Percentiles rank a stretch among this genome's conserved stretches.
These are phyloP conservation scores for Pseudochaenichthys georgianus DNA, from an alignment of 2,797 vertebrate genomes.

Conservation along the genomic window DNA sequence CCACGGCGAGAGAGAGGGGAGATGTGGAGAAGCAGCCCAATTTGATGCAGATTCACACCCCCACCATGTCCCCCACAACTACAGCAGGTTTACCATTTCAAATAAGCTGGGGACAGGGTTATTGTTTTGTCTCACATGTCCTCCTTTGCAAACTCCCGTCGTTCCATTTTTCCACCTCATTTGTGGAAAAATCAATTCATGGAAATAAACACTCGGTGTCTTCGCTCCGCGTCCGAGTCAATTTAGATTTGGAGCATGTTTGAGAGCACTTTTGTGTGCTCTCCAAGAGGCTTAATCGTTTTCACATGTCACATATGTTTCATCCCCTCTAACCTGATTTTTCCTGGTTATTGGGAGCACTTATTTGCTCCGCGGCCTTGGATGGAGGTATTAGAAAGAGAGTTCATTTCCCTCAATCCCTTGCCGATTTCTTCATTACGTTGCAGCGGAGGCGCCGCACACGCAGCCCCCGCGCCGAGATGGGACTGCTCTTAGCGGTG, in stretches of 20 bases:
- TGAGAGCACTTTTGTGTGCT: conserved; percentile 32
- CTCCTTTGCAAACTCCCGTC: conserved; percentile 66
- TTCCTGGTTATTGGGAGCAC: conserved; percentile 77
- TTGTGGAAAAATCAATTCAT: conserved; percentile 79
- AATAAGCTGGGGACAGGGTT: conserved; percentile 65
- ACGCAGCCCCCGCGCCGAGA: conserved; percentile 28
- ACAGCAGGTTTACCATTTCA: conserved; percentile 69
- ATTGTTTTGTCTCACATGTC: conserved; percentile 77
- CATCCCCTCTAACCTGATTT: conserved; percentile 77
- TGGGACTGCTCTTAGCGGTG: conserved; percentile 63
- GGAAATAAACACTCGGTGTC: conserved; percentile 73
- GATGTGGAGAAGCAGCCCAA: conserved; percentile 57
- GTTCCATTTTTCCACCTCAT: conserved; percentile 81
- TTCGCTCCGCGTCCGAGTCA: conserved; percentile 59
- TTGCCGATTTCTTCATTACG: conserved; percentile 82
- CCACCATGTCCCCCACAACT: conserved; percentile 40
- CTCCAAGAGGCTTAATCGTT: conserved; percentile 68
- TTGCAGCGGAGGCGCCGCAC: conserved; percentile 52
- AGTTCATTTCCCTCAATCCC: conserved; percentile 80
- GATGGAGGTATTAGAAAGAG: conserved; percentile 74
- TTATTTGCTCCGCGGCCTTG: conserved; percentile 72
- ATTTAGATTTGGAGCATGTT: conserved; percentile 59
- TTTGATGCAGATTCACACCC: conserved; percentile 71
- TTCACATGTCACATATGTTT: conserved; percentile 77
- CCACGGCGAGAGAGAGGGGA: conserved; percentile 19